phyloP scores from a whole-genome alignment of 2,797 vertebrate genomes.

The Carcharodon carcharias region DNA sequence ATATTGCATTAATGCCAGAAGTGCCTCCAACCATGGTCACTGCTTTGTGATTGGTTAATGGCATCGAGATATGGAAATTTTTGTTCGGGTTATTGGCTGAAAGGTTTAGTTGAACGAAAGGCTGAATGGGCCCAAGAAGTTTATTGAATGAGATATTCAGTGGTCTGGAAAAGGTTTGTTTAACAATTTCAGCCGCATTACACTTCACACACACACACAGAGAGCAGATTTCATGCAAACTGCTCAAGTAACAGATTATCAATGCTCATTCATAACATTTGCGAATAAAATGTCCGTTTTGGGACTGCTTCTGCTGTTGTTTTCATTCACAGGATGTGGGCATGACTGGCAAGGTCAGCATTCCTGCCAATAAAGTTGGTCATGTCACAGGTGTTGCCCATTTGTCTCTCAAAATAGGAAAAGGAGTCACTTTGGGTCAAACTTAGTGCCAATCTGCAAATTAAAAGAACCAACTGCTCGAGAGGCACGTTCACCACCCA shows the following conservation, averaged over 20 bases:
- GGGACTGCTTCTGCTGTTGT: not conserved
- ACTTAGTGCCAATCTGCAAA: not conserved
- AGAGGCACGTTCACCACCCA: too few species aligned
- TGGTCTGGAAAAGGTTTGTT: not conserved
- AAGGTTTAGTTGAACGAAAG: not conserved
- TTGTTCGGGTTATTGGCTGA: not conserved
- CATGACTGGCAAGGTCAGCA: not conserved
- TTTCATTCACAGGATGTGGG: too few species aligned
- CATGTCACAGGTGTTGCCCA: not conserved
- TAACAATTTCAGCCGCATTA: not conserved
- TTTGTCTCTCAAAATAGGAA: not conserved
- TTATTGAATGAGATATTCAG: not conserved
- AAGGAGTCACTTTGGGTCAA: not conserved
- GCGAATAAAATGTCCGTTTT: not conserved
- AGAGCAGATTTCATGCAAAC: not conserved
- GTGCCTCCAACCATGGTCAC: not conserved
- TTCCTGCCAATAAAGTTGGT: not conserved
- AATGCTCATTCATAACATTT: not conserved
- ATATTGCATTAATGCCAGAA: not conserved
- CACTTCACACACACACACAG: not conserved
- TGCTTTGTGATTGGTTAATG: conserved; percentile 1
- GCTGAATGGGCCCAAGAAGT: not conserved
- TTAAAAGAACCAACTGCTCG: not conserved
- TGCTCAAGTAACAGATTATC: not conserved
- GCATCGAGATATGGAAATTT: not conserved